Base-by-base conservation (phyloP, 2,888 invertebrate species). In the Alentia gelatinosa region DNA sequence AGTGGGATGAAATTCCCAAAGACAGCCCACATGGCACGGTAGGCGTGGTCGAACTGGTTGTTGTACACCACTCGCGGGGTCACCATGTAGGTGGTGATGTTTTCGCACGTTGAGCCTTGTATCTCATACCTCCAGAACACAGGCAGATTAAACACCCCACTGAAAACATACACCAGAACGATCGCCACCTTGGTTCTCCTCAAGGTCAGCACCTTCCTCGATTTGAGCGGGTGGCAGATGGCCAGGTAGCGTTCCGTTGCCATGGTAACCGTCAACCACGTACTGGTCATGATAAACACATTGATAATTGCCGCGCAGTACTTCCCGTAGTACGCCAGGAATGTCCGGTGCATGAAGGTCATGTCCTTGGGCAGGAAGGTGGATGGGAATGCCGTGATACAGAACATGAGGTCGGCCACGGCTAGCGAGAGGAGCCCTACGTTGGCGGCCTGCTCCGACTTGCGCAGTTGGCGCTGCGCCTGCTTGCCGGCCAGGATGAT, bases 391-490 rank as follows among this genome's bases (percentile, higher is more conserved):
- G 92, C 93, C 89, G 95, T 94, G 26, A 95, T 83, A 92, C 95
- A 95, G 92, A 95, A 95, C 94, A 97, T 96, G 90, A 98, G 96
- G 68, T 98, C 98, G n/a, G 98, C 98, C 3, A 97, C 97, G 23
- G 98, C 98, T 95, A 98, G 97, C 90, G 98, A 97, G 97, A 97
- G 95, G 56, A 96, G 94, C 97, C 96, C 98, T 95, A 98, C 97
- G 91, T 93, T 93, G 40, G 93, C 93, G 15, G 93, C 92, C 9
- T 91, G 90, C 74, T 93, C 93, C 19, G 56, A 91, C 33, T 79
- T 89, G n/a, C 92, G 86, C 26, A 93, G 89, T 30, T 92, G 91
- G 23, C 89, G 90, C 68, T 92, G 93, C 15, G 92, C 83, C n/a
- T 93, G 91, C 40, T 92, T 93, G 15, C 93, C 97, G 74, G 98